Base-by-base conservation (phyloP, 2,888 invertebrate species). In the Cerastis rubricosa region DNA sequence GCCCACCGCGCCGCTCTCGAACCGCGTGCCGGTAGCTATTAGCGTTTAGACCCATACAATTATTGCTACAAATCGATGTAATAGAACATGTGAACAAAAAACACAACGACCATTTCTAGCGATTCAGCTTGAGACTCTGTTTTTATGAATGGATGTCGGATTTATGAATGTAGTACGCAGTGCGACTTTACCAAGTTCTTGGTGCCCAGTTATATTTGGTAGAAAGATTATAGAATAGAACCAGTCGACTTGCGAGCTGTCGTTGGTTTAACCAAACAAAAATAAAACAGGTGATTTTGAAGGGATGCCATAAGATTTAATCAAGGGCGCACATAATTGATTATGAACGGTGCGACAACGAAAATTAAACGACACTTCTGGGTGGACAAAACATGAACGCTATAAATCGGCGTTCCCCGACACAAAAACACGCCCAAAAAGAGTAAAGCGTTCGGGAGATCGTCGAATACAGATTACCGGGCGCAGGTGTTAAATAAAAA, bases 401-500 rank as follows among this genome's bases (percentile, higher is more conserved):
- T 91, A 95, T 96, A 96, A 96, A 96, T 95, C 94, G 94, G 90
- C 87, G 91, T 90, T 85, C 87, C 89, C 92, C 91, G 92, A 92
- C 94, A 93, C 90, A 87, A 93, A 93, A 95, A 94, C 92, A 92
- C 89, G 91, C 88, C 95, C 93, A 96, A 96, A 96, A 96, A 96
- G 96, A 96, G 95, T 96, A 96, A 96, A 96, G 95, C 96, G 96
- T 95, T 96, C 94, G 93, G 94, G 92, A 95, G 96, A 96, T 96
- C 95, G 95, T 94, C 94, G 94, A 94, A 95, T 94, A 95, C 95
- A 95, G 96, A 96, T 96, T 96, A 95, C 95, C 89, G 94, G 93
- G 94, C 94, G 96, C 96, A 96, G 96, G 96, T 96, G 96, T 96
- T 96, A 96, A 96, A 96, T 95, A 96, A 96, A 96, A 96, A 96